A percentile compares a stretch with the other conserved stretches of the same genome.
Evolutionary conservation across 1,140 invertebrate species (phyloP).

Genomic region (Phortica variegata): DNA sequence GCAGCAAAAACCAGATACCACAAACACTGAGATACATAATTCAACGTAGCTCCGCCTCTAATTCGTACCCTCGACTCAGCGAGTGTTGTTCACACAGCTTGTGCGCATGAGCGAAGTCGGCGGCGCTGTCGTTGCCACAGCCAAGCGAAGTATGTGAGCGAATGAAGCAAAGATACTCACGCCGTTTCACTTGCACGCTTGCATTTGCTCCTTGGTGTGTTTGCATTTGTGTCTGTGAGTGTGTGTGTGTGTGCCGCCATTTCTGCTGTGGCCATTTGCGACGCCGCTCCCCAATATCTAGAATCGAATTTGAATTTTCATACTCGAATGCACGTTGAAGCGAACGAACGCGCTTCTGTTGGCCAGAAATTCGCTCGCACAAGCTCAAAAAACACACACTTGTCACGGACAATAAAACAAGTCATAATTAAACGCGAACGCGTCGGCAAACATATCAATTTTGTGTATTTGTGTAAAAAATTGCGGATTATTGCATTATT

Average conservation of each 20-base stretch:
- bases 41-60: slow-evolving; percentile 32
- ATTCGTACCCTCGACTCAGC: background rate
- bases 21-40: background rate
- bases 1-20: slow-evolving; percentile 21
- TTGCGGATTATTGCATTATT: background rate
- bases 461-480: background rate
- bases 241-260: slow-evolving; percentile 27
- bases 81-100: slow-evolving; percentile 6
- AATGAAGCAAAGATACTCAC: slow-evolving; percentile 22
- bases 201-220: background rate
- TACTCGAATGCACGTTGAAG: slow-evolving; percentile 42
- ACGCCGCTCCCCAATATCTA: slow-evolving; percentile 31
- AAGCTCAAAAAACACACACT: background rate
- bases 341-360: slow-evolving; percentile 7
- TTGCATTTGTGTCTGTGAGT: slow-evolving; percentile 3
- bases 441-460: background rate
- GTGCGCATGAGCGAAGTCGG: slow-evolving; percentile 45
- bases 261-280: slow-evolving; percentile 28
- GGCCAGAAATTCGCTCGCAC: too few species aligned
- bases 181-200: slow-evolving; percentile 30
- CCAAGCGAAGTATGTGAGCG: background rate
- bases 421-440: background rate
- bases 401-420: background rate
- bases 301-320: slow-evolving; percentile 57
- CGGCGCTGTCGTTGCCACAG: slow-evolving; percentile 7